Evolutionary conservation across 2,113 vertebrate species (phyloP), one percentile per base, ranked within the genome.

Genomic region (Glaucidium brasilianum): DNA sequence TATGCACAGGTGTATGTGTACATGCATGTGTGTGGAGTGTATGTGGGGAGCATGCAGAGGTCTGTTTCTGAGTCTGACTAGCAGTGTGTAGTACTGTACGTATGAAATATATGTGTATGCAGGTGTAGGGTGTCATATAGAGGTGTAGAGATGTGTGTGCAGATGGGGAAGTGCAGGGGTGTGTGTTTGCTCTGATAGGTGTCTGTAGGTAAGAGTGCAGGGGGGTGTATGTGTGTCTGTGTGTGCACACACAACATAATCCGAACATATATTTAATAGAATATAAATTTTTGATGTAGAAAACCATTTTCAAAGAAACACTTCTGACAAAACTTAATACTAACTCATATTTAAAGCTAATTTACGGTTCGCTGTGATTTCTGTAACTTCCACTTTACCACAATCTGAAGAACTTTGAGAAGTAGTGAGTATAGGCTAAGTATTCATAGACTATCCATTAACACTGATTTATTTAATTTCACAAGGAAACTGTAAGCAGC

Each of bases 41-140:
- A 12, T 5, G 8, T 6, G 16, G 9, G 21, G 2, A 5, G 13
- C 18, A 14, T 32, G 30, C 41, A 71, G 26, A 43, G 34, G 10
- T 11, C 41, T 67, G 27, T 29, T 79, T 50, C 53, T 43, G 8
- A 34, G 43, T 15, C 26, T 66, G 50, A 12, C 35, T 4, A 45
- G n/a, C 5, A 16, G 12, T 20, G 15, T 20, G 35, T 5, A 20
- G 12, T 8, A 37, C 23, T 56, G 35, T 15, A 16, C 0, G 0
- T 1, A 49, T 37, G 21, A 78, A 58, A 15, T 21, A 16, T 16
- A 2, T 12, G 34, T 18, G 11, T 25, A 4, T 52, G 7, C 0
- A 30, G 19, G 6, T 39, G 30, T 20, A 15, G 22, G 12, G 8
- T 45, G 41, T 21, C 29, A 11, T 2, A 86, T 49, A 10, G 41